phyloP scores from a whole-genome alignment of 2,888 invertebrate genomes.

The Drosophila falleni region DNA sequence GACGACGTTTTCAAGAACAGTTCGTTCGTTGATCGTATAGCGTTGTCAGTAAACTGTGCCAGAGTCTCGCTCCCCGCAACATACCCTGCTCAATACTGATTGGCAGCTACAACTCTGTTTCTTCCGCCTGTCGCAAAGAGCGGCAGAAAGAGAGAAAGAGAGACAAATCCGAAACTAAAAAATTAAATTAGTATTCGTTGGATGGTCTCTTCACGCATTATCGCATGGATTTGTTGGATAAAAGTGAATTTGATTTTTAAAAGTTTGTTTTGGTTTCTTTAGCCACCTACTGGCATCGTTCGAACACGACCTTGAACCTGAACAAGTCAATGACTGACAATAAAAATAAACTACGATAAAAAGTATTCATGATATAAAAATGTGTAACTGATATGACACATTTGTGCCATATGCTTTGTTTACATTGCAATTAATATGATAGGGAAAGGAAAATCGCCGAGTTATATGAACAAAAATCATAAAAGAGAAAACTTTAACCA shows the following conservation, averaged over 20 bases:
- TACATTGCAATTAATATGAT: constrained; percentile 16
- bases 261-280: constrained; percentile 62
- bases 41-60: constrained; percentile 61
- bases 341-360: constrained; percentile 37
- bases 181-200: constrained; percentile 70
- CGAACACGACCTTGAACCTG: constrained; percentile 73
- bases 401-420: constrained; percentile 27
- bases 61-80: neutral
- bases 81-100: neutral
- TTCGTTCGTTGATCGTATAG: constrained; percentile 29
- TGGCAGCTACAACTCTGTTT: constrained; percentile 32
- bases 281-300: constrained; percentile 57
- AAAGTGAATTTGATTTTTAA: constrained; percentile 70
- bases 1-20: constrained; percentile 74
- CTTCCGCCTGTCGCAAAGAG: constrained; percentile 50
- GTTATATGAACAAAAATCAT: constrained; percentile 9
- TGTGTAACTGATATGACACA: constrained; percentile 45
- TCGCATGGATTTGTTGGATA: constrained; percentile 45
- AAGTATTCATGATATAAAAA: constrained; percentile 11
- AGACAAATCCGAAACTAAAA: constrained; percentile 1
- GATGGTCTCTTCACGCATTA: constrained; percentile 43
- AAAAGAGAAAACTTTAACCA: constrained; percentile 53
- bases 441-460: constrained; percentile 7
- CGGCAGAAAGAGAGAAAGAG: neutral
- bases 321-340: constrained; percentile 71